Evolutionary conservation across 2,888 invertebrate genomes (phyloP).

Genomic region (Netelia fuscicornis): DNA sequence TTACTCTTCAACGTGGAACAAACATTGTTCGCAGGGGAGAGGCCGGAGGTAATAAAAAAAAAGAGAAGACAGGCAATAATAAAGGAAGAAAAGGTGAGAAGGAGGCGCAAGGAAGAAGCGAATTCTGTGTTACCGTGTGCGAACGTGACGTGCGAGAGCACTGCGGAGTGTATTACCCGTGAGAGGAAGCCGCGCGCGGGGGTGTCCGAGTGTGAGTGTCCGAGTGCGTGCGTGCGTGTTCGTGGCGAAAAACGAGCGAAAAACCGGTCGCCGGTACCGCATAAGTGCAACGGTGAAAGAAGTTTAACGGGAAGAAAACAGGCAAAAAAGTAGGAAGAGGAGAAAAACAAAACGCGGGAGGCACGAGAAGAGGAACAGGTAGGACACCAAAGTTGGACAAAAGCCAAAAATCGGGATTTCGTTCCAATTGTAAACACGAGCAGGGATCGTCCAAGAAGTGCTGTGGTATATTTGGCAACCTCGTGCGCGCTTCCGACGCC

Average conservation of each 20-base stretch:
- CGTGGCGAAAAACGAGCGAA: slow-evolving; percentile 59
- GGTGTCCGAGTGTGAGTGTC: slow-evolving; percentile 28
- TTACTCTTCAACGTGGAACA: not conserved
- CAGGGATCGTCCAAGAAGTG: slow-evolving; percentile 57
- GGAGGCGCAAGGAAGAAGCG: not conserved
- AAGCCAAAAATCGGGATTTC: slow-evolving; percentile 4
- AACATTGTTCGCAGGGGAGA: slow-evolving; percentile 17
- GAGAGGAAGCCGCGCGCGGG: slow-evolving; percentile 10
- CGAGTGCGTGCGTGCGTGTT: slow-evolving; percentile 39
- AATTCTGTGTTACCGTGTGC: not conserved
- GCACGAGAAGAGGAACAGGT: not conserved
- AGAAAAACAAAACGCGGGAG: not conserved
- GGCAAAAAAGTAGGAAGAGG: not conserved
- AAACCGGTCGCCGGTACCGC: slow-evolving; percentile 62
- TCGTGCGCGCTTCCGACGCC: slow-evolving; percentile 78
- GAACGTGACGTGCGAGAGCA: not conserved
- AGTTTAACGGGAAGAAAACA: slow-evolving; percentile 42
- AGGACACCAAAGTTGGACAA: not conserved
- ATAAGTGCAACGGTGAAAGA: slow-evolving; percentile 43
- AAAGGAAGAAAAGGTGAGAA: not conserved
- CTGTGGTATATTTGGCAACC: slow-evolving; percentile 84
- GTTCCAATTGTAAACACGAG: slow-evolving; percentile 33
- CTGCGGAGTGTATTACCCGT: not conserved
- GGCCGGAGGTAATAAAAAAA: not conserved
- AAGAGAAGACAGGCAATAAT: not conserved